These are phyloP conservation scores for Drosophila emarginata DNA, from an alignment of 2,888 invertebrate species.

Conservation along the genomic window DNA sequence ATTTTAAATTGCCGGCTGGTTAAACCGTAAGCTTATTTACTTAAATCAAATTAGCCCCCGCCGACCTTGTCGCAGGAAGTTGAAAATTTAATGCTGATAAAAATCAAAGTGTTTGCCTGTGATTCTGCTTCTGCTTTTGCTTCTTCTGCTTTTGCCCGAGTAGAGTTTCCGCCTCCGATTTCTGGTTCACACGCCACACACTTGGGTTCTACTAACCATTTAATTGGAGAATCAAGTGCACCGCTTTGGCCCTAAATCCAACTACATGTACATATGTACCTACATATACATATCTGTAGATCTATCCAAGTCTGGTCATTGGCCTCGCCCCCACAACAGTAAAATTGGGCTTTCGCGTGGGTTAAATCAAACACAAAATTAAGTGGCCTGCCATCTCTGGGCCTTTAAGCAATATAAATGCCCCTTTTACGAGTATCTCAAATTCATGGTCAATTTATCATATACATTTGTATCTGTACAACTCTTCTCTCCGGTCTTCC, in stretches of 20 bases:
- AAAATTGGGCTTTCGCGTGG: conserved; percentile 54
- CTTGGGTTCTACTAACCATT: conserved; percentile 45
- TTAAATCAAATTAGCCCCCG: conserved; percentile 67
- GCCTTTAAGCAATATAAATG: conserved; percentile 64
- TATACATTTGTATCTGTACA: conserved; percentile 26
- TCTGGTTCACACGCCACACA: conserved; percentile 45
- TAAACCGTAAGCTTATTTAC: conserved; percentile 68
- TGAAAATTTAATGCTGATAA: conserved; percentile 64
- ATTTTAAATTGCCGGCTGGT: conserved; percentile 58
- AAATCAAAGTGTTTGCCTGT: conserved; percentile 49
- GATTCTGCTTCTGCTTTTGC: conserved; percentile 13
- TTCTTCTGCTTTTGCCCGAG: neutral
- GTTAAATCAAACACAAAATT: conserved; percentile 70
- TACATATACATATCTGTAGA: conserved; percentile 9
- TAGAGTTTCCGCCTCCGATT: conserved; percentile 54
- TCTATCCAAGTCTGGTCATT: conserved; percentile 56
- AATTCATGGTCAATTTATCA: conserved; percentile 73
- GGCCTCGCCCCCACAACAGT: conserved; percentile 51
- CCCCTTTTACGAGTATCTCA: conserved; percentile 45
- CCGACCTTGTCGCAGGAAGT: conserved; percentile 73
- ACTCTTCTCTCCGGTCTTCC: neutral
- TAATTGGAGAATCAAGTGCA: conserved; percentile 67
- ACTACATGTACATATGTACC: neutral
- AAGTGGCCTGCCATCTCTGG: conserved; percentile 57
- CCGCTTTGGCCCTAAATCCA: conserved; percentile 17